Evolutionary conservation across 2,797 vertebrate genomes (phyloP), one percentile per base, ranked within the genome.

Genomic region (Squalus acanthias): DNA sequence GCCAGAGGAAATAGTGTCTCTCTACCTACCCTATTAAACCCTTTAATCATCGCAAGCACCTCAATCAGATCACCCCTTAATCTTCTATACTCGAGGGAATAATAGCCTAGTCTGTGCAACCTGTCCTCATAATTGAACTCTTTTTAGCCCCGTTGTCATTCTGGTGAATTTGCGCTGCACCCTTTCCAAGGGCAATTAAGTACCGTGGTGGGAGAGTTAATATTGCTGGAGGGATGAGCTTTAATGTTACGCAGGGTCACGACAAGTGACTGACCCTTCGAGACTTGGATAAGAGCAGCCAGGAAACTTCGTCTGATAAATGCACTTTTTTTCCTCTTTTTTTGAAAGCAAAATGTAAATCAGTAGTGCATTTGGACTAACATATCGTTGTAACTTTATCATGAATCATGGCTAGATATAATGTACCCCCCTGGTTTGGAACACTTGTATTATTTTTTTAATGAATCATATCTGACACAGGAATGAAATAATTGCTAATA

Each of bases 401-500:
- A 70, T 50, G 69, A 95, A 57, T 72, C 65, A 72, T 9, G 13
- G 29, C 26, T 65, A 1, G 29, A 95, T 70, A 95, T 57, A 95
- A 70, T 29, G 10, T 95, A 72, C 69, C 39, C 70, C 39, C 20
- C 69, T 72, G 94, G 94, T n/a, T 95, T 70, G 94, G 39, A 72
- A 57, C 39, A 17, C 50, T 88, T 33, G 5, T 69, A 39, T 53
- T 50, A 88, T 93, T 95, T 95, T 74, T 95, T 50, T 50, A 95
- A 53, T 95, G 22, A 95, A 95, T 95, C 69, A 74, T 74, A 74
- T 74, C 65, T 95, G 94, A 57, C 69, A 33, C 67, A 95, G 65
- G 67, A 46, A 95, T 53, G 39, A 72, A 95, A 95, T 95, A 72
- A 95, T 95, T 70, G 93, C 65, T 67, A 53, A 95, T 95, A 95